Conservation (phyloP, 2,797 vertebrate species). For the Scolopax bukidnonensis region DNA sequence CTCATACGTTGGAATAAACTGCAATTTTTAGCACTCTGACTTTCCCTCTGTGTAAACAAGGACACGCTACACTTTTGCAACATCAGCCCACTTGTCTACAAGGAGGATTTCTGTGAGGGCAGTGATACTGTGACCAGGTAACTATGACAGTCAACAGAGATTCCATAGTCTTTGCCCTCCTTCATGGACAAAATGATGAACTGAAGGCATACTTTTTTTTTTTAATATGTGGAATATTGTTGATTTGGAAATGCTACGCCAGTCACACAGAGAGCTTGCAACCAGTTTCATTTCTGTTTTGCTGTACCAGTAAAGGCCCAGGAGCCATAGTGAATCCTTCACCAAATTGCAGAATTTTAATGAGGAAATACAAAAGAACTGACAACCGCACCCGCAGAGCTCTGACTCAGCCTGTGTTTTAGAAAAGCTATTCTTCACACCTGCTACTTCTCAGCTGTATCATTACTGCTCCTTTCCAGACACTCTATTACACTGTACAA, state of each 20-base stretch:
- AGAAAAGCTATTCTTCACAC: conserved; percentile 26
- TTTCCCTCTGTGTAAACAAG: background rate
- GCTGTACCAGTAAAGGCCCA: background rate
- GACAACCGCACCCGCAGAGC: background rate
- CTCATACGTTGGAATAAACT: background rate
- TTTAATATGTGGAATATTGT: background rate
- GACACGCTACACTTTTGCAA: background rate
- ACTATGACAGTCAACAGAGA: background rate
- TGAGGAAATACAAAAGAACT: background rate
- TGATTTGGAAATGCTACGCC: background rate
- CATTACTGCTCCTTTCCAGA: background rate
- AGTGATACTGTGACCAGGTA: background rate
- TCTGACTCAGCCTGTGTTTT: conserved; percentile 30
- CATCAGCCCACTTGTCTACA: background rate
- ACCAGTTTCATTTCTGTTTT: background rate
- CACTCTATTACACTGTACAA: background rate
- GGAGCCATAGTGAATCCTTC: background rate
- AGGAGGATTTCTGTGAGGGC: background rate
- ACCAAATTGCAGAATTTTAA: background rate
- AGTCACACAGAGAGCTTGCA: background rate
- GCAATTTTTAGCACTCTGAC: background rate
- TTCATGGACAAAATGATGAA: background rate
- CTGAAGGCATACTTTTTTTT: background rate
- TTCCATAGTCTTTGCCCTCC: background rate
- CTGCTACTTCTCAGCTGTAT: background rate